Conservation (phyloP, 2,888 invertebrate species). For the Pollenia amentaria region DNA sequence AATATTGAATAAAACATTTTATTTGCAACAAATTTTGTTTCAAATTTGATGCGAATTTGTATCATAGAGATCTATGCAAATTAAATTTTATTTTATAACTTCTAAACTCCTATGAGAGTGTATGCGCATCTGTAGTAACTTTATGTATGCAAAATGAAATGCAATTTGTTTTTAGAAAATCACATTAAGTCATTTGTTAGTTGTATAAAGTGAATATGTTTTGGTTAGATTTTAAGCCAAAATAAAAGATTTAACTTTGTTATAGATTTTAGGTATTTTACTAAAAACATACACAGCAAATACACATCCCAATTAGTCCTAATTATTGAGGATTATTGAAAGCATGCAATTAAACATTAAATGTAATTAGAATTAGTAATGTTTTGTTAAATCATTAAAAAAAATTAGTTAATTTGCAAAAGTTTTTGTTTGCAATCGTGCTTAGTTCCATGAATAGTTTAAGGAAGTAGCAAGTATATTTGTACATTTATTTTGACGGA, state of each 20-base stretch:
- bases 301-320: not conserved
- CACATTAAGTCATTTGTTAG: conserved; percentile 16
- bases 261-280: not conserved
- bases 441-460: too few species aligned
- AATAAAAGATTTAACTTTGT: not conserved
- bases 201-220: not conserved
- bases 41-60: not conserved
- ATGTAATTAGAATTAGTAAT: not conserved
- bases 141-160: not conserved
- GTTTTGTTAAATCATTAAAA: too few species aligned
- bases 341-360: not conserved
- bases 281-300: not conserved
- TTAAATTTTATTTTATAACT: not conserved
- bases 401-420: too few species aligned
- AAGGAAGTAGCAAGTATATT: too few species aligned
- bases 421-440: too few species aligned
- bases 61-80: conserved; percentile 8
- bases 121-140: too few species aligned
- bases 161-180: conserved; percentile 19
- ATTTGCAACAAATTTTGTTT: not conserved
- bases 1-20: not conserved
- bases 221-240: not conserved
- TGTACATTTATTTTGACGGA: too few species aligned
- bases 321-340: conserved; percentile 8
- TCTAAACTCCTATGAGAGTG: not conserved